These are phyloP conservation scores for Trichonephila clavata DNA, from an alignment of 1,140 invertebrate genomes.

Conservation along the genomic window DNA sequence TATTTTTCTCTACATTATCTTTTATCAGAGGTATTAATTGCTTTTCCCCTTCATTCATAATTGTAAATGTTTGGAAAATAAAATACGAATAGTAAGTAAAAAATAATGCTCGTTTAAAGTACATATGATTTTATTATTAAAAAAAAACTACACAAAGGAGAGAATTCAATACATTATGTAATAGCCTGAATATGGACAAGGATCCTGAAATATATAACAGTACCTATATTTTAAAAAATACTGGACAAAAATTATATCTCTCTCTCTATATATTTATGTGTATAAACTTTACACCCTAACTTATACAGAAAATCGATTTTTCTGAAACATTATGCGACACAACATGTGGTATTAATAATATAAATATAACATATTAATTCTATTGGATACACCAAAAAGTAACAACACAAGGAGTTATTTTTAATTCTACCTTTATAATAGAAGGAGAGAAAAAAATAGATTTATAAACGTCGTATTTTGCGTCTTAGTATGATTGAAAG, in stretches of 20 bases:
- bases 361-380: not conserved
- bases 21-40: too few species aligned
- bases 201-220: not conserved
- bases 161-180: not conserved
- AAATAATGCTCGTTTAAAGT: not conserved
- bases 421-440: not conserved
- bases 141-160: constrained; percentile 7
- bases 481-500: too few species aligned
- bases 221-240: not conserved
- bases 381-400: not conserved
- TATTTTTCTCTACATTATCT: too few species aligned
- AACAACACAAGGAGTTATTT: not conserved
- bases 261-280: too few species aligned
- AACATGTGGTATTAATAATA: not conserved
- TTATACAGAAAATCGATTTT: too few species aligned
- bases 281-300: too few species aligned
- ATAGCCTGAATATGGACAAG: not conserved
- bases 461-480: too few species aligned
- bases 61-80: too few species aligned
- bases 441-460: not conserved
- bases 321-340: too few species aligned
- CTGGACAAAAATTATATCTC: too few species aligned
- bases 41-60: too few species aligned
- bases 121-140: constrained; percentile 7
- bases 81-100: too few species aligned